These are phyloP conservation scores for Pseudomyrmex sp. DNA, from an alignment of 1,140 invertebrate species.

Conservation along the genomic window DNA sequence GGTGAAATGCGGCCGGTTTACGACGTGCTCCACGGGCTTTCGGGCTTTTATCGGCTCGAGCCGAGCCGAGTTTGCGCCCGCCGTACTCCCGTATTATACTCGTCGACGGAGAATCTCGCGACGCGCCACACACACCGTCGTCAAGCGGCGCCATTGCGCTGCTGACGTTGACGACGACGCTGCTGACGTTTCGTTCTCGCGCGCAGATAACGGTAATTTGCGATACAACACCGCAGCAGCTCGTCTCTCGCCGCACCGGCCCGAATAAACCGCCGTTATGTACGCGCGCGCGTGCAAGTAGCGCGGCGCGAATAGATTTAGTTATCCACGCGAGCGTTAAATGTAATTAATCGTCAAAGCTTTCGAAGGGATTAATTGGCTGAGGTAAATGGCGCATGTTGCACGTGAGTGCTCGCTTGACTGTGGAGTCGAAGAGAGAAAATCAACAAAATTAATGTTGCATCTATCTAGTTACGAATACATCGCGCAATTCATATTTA, in stretches of 20 bases:
- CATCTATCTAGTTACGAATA: too few species aligned
- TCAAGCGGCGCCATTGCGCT: constrained; percentile 43
- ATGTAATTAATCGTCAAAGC: constrained; percentile 46
- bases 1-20: constrained; percentile 73
- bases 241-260: constrained; percentile 15
- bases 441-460: neutral
- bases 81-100: neutral
- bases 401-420: constrained; percentile 1
- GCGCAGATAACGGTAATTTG: constrained; percentile 47
- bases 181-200: constrained; percentile 52
- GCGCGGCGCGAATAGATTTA: constrained; percentile 27
- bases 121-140: constrained; percentile 16
- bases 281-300: neutral
- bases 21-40: constrained; percentile 70
- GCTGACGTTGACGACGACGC: constrained; percentile 51
- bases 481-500: neutral
- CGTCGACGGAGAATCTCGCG: constrained; percentile 1
- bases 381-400: constrained; percentile 15
- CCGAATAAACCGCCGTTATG: constrained; percentile 32
- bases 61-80: constrained; percentile 46
- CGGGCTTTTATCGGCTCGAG: constrained; percentile 67
- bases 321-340: constrained; percentile 30
- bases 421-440: constrained; percentile 5
- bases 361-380: constrained; percentile 8
- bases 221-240: constrained; percentile 36